phyloP scores from a whole-genome alignment of 2,797 vertebrate genomes.

The Cynopterus sphinx region DNA sequence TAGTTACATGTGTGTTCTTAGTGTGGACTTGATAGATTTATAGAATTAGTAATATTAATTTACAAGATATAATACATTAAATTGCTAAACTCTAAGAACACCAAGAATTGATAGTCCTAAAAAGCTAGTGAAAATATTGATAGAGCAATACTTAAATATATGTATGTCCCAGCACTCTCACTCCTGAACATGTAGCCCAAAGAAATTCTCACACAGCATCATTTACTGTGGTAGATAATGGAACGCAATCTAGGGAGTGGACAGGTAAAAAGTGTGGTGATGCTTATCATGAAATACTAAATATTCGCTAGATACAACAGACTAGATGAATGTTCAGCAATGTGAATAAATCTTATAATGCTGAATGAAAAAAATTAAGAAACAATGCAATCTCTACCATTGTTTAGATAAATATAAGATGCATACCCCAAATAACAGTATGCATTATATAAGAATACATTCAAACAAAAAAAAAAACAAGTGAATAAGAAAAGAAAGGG shows the following conservation, averaged over 20 bases:
- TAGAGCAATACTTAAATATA: neutral
- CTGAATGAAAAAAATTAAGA: neutral
- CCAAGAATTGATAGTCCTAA: neutral
- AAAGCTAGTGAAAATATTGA: slow-evolving; percentile 4
- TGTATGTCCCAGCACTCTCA: neutral
- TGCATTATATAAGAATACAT: neutral
- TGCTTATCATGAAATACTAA: neutral
- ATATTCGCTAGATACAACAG: slow-evolving; percentile 1
- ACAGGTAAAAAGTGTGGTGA: neutral
- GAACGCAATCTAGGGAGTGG: neutral
- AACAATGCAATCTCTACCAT: neutral
- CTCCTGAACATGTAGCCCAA: neutral
- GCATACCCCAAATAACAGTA: neutral
- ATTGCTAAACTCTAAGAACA: neutral
- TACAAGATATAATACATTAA: slow-evolving; percentile 17
- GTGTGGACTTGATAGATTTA: neutral
- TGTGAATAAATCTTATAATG: neutral
- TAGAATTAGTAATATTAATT: slow-evolving; percentile 1
- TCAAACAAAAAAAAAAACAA: neutral
- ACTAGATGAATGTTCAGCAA: neutral
- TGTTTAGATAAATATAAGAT: slow-evolving; percentile 10
- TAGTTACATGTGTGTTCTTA: neutral
- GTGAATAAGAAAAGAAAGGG: neutral
- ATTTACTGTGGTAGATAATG: neutral
- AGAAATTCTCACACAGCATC: slow-evolving; percentile 7